Evolutionary conservation across 2,113 vertebrate species (phyloP).

Genomic region (Epinephelus fuscoguttatus): DNA sequence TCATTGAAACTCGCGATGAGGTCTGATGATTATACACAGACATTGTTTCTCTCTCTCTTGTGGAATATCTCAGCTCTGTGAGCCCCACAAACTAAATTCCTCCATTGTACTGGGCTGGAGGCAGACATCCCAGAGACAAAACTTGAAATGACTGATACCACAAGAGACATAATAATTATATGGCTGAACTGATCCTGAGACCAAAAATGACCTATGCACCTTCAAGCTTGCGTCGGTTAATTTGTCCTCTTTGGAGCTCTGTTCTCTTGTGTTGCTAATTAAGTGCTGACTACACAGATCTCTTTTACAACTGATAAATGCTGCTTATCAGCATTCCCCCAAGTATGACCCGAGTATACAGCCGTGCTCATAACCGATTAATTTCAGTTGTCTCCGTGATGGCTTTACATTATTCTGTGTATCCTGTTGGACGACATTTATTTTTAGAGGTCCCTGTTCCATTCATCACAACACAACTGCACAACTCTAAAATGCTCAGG

Average conservation of each 20-base stretch:
- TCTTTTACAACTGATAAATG: constrained; percentile 6
- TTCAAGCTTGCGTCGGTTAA: background rate
- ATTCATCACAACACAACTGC: background rate
- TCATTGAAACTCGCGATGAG: background rate
- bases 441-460: background rate
- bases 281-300: constrained; percentile 2
- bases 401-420: background rate
- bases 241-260: background rate
- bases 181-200: background rate
- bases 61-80: background rate
- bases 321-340: background rate
- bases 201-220: background rate
- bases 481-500: constrained; percentile 17
- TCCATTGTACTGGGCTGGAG: background rate
- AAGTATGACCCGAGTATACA: constrained; percentile 32
- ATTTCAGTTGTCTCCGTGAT: background rate
- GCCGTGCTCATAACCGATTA: constrained; percentile 30
- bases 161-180: background rate
- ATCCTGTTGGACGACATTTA: constrained; percentile 1
- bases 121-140: background rate
- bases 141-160: background rate
- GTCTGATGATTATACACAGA: background rate
- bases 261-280: background rate
- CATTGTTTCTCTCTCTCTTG: background rate
- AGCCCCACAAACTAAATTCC: background rate